Evolutionary conservation across 2,113 vertebrate species (phyloP).

Genomic region (Megaceryle maxima): DNA sequence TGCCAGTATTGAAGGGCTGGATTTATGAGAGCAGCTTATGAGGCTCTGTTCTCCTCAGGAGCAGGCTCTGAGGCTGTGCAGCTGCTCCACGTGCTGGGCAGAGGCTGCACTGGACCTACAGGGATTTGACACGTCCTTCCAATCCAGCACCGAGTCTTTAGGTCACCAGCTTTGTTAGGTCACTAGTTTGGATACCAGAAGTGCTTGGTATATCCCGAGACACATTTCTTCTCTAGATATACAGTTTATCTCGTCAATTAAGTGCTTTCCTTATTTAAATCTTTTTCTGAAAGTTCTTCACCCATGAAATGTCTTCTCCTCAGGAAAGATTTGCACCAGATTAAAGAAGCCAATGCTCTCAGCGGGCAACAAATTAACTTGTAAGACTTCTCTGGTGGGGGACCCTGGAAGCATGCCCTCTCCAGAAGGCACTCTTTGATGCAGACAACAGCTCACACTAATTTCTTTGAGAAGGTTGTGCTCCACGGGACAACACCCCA

Average conservation of each 20-base stretch:
- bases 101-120: accelerated
- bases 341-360: neutral
- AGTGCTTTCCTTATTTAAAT: neutral
- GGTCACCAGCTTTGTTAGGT: neutral
- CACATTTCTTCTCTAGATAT: neutral
- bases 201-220: neutral
- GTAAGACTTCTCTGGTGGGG: neutral
- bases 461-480: accelerated
- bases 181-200: neutral
- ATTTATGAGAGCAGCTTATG: neutral
- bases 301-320: neutral
- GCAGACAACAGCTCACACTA: accelerated
- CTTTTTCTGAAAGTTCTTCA: neutral
- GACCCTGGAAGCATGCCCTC: neutral
- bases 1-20: neutral
- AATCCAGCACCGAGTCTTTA: accelerated
- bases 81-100: neutral
- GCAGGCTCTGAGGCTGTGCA: neutral
- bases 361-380: neutral
- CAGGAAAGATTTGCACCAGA: neutral
- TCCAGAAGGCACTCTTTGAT: neutral
- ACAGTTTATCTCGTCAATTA: neutral
- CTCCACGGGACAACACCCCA: accelerated
- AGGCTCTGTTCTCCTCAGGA: neutral
- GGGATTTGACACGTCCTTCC: neutral